phyloP scores from a whole-genome alignment of 2,113 vertebrate genomes.

The Xyliphius kryptos region DNA sequence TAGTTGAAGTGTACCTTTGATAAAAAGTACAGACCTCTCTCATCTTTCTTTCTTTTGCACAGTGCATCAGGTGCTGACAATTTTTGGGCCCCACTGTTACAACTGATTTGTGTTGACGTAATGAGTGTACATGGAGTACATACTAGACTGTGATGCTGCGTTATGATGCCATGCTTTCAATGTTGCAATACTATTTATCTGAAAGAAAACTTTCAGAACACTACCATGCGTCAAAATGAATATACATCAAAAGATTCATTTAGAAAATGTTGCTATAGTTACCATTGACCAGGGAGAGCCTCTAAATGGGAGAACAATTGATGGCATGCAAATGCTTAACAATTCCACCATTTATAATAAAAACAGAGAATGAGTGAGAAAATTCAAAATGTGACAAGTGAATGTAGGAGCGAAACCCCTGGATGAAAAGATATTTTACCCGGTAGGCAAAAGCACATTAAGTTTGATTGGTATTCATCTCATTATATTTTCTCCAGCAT shows the following conservation, averaged over 20 bases:
- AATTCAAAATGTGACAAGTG: background rate
- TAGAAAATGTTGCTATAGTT: slow-evolving; percentile 30
- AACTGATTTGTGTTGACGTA: too few relatives aligned
- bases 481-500: background rate
- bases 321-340: slow-evolving; percentile 5
- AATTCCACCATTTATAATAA: slow-evolving; percentile 5
- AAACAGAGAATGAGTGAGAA: background rate
- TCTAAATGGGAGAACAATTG: slow-evolving; percentile 3
- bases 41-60: too few relatives aligned
- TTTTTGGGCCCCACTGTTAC: too few relatives aligned
- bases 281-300: background rate
- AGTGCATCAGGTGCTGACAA: too few relatives aligned
- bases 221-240: slow-evolving; percentile 7
- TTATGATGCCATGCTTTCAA: background rate
- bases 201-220: background rate
- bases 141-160: too few relatives aligned
- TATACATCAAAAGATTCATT: slow-evolving; percentile 16
- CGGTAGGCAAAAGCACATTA: slow-evolving; percentile 3
- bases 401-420: slow-evolving; percentile 3
- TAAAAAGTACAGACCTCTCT: too few relatives aligned
- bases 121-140: too few relatives aligned
- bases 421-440: slow-evolving; percentile 5
- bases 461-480: slow-evolving; percentile 19
- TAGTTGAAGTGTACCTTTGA: too few relatives aligned
- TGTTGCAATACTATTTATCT: background rate